phyloP scores from a whole-genome alignment of 1,140 invertebrate genomes.

The Macrobrachium rosenbergii region DNA sequence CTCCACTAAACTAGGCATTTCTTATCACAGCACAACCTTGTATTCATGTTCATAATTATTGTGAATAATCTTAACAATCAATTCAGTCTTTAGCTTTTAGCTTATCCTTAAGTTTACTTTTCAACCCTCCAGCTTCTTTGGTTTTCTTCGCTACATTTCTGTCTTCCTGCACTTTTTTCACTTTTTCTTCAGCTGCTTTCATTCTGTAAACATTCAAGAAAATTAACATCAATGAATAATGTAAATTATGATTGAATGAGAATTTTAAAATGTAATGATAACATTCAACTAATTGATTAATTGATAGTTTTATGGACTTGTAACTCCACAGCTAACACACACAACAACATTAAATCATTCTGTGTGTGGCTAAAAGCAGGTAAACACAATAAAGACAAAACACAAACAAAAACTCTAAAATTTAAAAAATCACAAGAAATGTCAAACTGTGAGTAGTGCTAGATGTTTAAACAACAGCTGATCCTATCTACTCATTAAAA shows the following conservation, averaged over 20 bases:
- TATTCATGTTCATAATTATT: neutral
- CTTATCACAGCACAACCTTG: neutral
- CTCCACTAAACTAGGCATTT: neutral
- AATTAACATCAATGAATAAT: neutral
- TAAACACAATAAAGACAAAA: no score
- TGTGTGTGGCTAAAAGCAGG: no score
- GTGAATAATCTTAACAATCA: neutral
- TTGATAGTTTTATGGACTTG: neutral
- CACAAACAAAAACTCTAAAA: no score
- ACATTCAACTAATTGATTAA: neutral
- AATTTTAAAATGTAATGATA: neutral
- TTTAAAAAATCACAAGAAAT: no score
- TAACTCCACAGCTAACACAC: no score
- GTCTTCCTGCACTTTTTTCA: constrained; percentile 43
- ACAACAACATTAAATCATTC: no score
- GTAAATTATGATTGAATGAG: neutral
- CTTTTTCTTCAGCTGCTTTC: constrained; percentile 47
- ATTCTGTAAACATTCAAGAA: constrained; percentile 27
- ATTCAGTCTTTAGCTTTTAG: constrained; percentile 11
- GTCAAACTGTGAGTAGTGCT: no score
- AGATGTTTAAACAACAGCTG: no score
- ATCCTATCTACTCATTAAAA: no score
- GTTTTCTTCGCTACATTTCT: constrained; percentile 55
- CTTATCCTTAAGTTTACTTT: constrained; percentile 52
- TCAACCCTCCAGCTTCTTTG: constrained; percentile 44